Evolutionary conservation across 1,140 invertebrate genomes (phyloP), one percentile per base, ranked within the genome.

Genomic region (Adoxophyes honmai): DNA sequence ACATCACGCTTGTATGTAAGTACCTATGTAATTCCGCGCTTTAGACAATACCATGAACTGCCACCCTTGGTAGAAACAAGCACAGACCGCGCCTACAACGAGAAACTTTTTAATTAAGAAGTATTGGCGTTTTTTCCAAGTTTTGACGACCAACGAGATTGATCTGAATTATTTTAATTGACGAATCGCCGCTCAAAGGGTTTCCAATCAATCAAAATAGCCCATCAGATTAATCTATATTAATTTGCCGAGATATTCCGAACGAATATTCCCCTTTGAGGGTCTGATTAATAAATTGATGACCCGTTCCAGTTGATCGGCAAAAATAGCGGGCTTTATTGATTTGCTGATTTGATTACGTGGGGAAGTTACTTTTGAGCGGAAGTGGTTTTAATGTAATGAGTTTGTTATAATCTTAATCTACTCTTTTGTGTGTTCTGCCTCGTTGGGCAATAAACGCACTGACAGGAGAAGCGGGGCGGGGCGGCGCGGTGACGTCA

Each of bases 21-120:
- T n/a, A n/a, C n/a, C n/a, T n/a, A n/a, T n/a, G n/a, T n/a, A n/a
- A n/a, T n/a, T n/a, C n/a, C n/a, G n/a, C n/a, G n/a, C n/a, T n/a
- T n/a, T n/a, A n/a, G n/a, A n/a, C n/a, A n/a, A n/a, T n/a, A n/a
- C n/a, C n/a, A n/a, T n/a, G n/a, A n/a, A n/a, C n/a, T n/a, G n/a
- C n/a, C n/a, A n/a, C n/a, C n/a, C 21, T 36, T 3, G 38, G 38
- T 42, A 42, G 38, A 42, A 15, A 15, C 13, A 15, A 6, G 14
- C 8, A 13, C 15, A 62, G 14, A 18, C 39, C 10, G 39, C 33
- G 48, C 48, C 42, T 8, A 68, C 64, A 68, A 68, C 59, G 68
- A 64, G 64, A 69, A 74, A 78, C 66, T 71, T 75, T 73, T 70
- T 74, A 78, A 78, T 78, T 75, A 78, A 75, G 68, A 68, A 62